A percentile compares a stretch with the other conserved stretches of the same genome.
These are phyloP conservation scores for Drosophila anceps DNA, from an alignment of 2,888 invertebrate genomes.

Conservation along the genomic window DNA sequence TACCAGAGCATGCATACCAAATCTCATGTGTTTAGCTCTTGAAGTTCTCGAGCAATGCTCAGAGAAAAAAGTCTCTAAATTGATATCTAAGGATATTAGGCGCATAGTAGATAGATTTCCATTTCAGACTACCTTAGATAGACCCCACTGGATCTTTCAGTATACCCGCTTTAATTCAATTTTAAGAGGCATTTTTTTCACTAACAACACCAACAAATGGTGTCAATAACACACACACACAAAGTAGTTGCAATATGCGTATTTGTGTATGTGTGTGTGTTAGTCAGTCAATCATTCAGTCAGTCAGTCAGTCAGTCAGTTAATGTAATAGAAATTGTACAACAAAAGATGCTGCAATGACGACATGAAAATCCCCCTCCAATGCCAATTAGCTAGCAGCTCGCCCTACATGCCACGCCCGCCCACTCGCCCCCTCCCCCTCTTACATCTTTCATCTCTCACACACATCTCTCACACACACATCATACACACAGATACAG, in stretches of 20 bases:
- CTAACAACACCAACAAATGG: slow-evolving; percentile 62
- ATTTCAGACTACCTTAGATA: too few species aligned
- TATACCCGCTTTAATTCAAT: background rate
- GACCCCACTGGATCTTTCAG: too few species aligned
- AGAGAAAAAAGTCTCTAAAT: background rate
- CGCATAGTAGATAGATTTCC: too few species aligned
- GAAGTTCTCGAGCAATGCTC: background rate
- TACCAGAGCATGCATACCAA: background rate
- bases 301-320: slow-evolving; percentile 46
- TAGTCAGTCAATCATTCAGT: slow-evolving; percentile 45
- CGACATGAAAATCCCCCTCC: slow-evolving; percentile 73
- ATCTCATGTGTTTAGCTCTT: background rate
- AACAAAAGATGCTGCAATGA: slow-evolving; percentile 77
- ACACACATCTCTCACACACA: slow-evolving; percentile 4
- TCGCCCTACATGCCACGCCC: slow-evolving; percentile 9
- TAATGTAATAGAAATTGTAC: slow-evolving; percentile 79
- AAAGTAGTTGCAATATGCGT: slow-evolving; percentile 16
- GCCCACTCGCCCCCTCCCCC: background rate
- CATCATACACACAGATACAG: background rate
- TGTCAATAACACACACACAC: slow-evolving; percentile 69
- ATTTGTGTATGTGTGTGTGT: slow-evolving; percentile 10
- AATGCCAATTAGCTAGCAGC: slow-evolving; percentile 70
- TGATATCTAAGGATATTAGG: too few species aligned
- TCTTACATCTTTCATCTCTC: slow-evolving; percentile 7
- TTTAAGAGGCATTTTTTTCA: background rate